Evolutionary conservation across 2,113 vertebrate genomes (phyloP), one percentile per base, ranked within the genome.

Genomic region (Gobio gobio): DNA sequence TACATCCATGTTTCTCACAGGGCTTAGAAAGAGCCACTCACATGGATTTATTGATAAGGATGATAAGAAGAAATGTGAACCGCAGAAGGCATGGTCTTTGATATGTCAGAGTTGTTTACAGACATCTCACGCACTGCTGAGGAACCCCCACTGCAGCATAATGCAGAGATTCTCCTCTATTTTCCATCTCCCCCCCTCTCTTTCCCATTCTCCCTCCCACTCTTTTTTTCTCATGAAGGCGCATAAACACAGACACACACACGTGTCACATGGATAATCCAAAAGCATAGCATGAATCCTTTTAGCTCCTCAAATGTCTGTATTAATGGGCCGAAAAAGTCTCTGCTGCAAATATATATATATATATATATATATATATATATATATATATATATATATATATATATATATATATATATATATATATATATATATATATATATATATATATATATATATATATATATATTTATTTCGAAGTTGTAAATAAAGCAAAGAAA

Each of bases 201-300:
- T 22, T 20, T 47, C 47, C 64, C 49, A 58, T 22, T 75, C 78
- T 83, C 54, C 73, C 78, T 63, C 47, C 78, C 33, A n/a, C 63
- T 51, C 77, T 56, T 82, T 10, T 83, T 84, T 88, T 83, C 72
- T 90, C 68, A 86, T 10, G 66, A 49, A 81, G 56, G n/a, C 59
- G 12, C 78, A 49, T 29, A 64, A 47, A 73, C 91, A 90, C 87
- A 89, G 85, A 85, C 86, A 40, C 36, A 40, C 40, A 40, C 85
- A 93, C 49, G 43, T 66, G 63, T n/a, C 79, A 58, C 80, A 72
- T 88, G 87, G 91, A 80, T 63, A 45, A 33, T 89, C 88, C 43
- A 66, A 90, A 86, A 91, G 91, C 86, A 88, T 92, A 90, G 86
- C 47, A 18, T 86, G 83, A 80, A 76, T 66, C 90, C 89, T 92